phyloP scores from a whole-genome alignment of 2,113 vertebrate genomes.

The Triplophysa siluroides region DNA sequence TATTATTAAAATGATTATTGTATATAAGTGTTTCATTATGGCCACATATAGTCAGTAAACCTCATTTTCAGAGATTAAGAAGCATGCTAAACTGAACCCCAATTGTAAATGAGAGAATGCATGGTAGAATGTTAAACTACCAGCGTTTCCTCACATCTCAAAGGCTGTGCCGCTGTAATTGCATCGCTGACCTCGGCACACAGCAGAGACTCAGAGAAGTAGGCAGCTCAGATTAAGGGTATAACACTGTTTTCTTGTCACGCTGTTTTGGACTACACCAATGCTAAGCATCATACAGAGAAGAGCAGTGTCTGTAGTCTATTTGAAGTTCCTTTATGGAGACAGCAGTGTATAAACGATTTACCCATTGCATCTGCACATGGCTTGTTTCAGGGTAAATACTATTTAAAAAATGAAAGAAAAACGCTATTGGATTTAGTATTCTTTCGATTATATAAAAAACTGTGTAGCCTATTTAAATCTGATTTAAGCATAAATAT shows the following conservation, averaged over 20 bases:
- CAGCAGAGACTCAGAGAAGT: slow-evolving; percentile 25
- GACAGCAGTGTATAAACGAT: neutral
- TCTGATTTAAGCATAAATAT: no score
- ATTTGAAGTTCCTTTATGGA: neutral
- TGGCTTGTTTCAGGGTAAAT: no score
- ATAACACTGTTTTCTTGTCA: slow-evolving; percentile 32
- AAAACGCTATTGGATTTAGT: no score
- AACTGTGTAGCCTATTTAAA: no score
- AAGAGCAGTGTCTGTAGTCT: neutral
- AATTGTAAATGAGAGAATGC: neutral
- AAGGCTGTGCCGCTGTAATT: slow-evolving; percentile 17
- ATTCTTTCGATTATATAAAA: no score
- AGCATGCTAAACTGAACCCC: neutral
- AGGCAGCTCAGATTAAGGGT: slow-evolving; percentile 28
- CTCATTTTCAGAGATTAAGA: neutral
- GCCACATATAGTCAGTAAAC: neutral
- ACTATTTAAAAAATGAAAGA: no score
- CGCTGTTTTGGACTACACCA: slow-evolving; percentile 13
- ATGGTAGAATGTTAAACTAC: slow-evolving; percentile 8
- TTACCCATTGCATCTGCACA: neutral
- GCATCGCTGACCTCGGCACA: slow-evolving; percentile 55
- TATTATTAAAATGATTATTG: no score
- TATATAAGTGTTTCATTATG: neutral
- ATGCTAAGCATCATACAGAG: neutral
- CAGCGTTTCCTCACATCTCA: neutral